Evolutionary conservation across 2,113 vertebrate genomes (phyloP), one percentile per base, ranked within the genome.

Genomic region (Trematocara marginatum): DNA sequence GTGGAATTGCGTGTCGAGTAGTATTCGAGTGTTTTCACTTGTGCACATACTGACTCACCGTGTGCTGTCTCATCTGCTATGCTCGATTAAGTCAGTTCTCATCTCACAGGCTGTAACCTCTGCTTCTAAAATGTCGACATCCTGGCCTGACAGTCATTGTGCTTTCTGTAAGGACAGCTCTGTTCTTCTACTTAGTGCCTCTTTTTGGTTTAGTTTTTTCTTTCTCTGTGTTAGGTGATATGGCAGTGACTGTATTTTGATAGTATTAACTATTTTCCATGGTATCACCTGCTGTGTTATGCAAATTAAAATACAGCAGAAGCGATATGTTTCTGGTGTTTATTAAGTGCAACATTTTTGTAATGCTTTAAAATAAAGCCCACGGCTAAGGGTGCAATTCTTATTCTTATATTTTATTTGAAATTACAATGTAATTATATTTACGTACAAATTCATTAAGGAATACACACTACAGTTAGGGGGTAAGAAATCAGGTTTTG

Each of bases 1-100:
- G 71, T 76, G 71, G 71, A 53, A 76, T 26, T 86, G 42, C 56
- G 71, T 16, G 47, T 84, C 26, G 26, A 26, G 26, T 26, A 26
- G 26, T 26, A 26, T 26, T 26, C 26, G 26, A 26, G 71, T 16
- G 47, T 84, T 69, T 90, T 49, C 82, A 34, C 71, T 80, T 83
- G 35, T 76, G 86, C 26, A 79, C 53, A 45, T 69, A 29, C 61
- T 83, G 38, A 90, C 82, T 81, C 78, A 54, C 80, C 54, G 53
- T 69, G 45, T 59, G 56, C 86, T 78, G 88, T 80, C 83, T 87
- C 10, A 3, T 89, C 80, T 88, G 83, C 85, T 85, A 82, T 78
- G 83, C 76, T 42, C 74, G 10, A 89, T 92, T 88, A 89, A 86
- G 71, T 88, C 85, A 82, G 81, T 78, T 79, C 81, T 66, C 26